Base-by-base conservation (phyloP, 2,113 vertebrate genomes). In the Vimba vimba region DNA sequence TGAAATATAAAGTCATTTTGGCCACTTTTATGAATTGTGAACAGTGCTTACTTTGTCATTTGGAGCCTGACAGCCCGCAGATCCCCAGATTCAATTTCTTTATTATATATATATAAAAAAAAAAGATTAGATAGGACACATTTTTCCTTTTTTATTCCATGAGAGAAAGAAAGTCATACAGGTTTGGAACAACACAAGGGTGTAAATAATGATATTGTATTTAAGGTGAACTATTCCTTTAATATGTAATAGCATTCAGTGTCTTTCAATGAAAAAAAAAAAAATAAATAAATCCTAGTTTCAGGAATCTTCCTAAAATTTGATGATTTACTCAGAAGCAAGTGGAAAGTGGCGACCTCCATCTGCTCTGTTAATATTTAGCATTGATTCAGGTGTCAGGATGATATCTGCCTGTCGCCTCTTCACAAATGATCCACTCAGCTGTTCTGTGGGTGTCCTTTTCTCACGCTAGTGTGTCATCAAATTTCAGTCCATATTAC, bases 371-470 rank as follows among this genome's bases (percentile, higher is more conserved):
- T 83, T 83, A 83, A 83, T 83, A 23, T 83, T 83, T 83, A 83
- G 81, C 64, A 59, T 50, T 43, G 68, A 71, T 73, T 83, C 17
- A 36, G 52, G 17, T 82, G 45, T 82, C 43, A 60, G 15, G 19
- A n/a, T 12, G 36, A 76, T 25, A 39, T 77, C 12, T 71, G 21
- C 33, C 52, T n/a, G 10, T 27, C 25, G 3, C 62, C 78, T 39
- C 9, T n/a, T 66, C 64, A 73, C 79, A 62, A 55, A 79, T 88
- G 36, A 79, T 83, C 17, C 74, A 79, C 55, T 79, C 73, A 73
- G 73, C 30, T 82, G 60, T 68, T 85, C 83, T 27, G 52, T 82
- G 87, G 74, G 43, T 73, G 79, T 86, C 64, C 27, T 57, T 83
- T 66, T 60, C 64, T 73, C 74, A 86, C 57, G 21, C 47, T 85